Percentiles rank a stretch among this genome's conserved stretches.
These are phyloP conservation scores for Rhinichthys klamathensis DNA, from an alignment of 2,113 vertebrate species.

Conservation along the genomic window DNA sequence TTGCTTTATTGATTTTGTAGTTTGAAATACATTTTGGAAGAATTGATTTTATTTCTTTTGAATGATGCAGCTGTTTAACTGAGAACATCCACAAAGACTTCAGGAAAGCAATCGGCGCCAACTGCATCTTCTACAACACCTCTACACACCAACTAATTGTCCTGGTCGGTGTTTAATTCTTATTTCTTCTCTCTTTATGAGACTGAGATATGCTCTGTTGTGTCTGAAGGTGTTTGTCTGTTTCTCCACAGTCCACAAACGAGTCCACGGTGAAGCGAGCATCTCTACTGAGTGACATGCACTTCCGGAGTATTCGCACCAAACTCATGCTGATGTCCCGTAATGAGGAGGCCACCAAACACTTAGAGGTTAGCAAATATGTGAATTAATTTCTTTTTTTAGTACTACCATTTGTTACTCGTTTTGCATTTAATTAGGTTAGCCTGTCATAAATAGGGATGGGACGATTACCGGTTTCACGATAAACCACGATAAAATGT, in stretches of 20 bases:
- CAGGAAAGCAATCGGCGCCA: conserved; percentile 89
- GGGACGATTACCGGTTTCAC: too few relatives aligned
- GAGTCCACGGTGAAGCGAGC: conserved; percentile 89
- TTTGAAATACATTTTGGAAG: neutral
- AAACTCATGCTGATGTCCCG: conserved; percentile 90
- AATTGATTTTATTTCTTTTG: neutral
- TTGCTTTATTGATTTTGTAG: too few relatives aligned
- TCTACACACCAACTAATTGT: conserved; percentile 84
- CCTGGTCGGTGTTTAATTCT: conserved; percentile 77
- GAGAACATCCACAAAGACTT: conserved; percentile 91
- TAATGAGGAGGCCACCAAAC: conserved; percentile 91
- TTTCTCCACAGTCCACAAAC: conserved; percentile 81
- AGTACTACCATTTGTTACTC: neutral
- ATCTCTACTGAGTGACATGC: conserved; percentile 88
- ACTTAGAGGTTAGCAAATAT: conserved; percentile 79
- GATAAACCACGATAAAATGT: too few relatives aligned
- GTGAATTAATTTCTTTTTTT: neutral
- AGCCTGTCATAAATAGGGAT: too few relatives aligned
- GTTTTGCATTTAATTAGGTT: neutral
- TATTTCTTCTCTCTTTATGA: neutral
- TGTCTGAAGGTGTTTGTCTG: neutral
- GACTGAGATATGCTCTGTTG: neutral
- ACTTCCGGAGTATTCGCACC: conserved; percentile 90
- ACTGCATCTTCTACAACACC: conserved; percentile 86
- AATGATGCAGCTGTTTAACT: conserved; percentile 80